Base-by-base conservation (phyloP, 1,140 invertebrate genomes). In the Eumeta japonica region DNA sequence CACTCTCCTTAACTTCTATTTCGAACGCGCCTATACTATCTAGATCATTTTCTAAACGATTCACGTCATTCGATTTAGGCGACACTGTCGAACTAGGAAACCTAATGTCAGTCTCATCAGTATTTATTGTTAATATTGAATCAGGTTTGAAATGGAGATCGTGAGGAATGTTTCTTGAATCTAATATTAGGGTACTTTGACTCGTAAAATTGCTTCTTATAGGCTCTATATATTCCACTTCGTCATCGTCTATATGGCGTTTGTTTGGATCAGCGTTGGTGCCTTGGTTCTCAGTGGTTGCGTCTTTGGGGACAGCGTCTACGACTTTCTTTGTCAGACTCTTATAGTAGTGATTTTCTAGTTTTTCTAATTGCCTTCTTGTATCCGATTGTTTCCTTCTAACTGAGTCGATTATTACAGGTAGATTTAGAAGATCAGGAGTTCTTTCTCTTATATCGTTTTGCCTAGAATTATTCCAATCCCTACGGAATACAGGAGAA, bases 311-410 rank as follows among this genome's bases (percentile, higher is more conserved):
- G 19, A 70, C 45, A 1, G 70, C 70, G 43, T 74, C 70, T n/a
- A 74, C 56, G 43, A 74, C 66, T 3, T 59, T 55, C 10, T 55
- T 53, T 2, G 53, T 50, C 33, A 74, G 51, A 39, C 62, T 72
- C 41, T 59, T 75, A 45, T 75, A 75, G 42, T 62, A 76, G 62
- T 75, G 70, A 33, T 58, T 73, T 52, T 77, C 73, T 46, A 77
- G 46, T 49, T 77, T 77, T 37, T 75, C 73, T 38, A 77, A 56
- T 16, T 74, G 67, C 28, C 70, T 57, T 37, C 66, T 65, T 2
- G 67, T 66, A 28, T 68, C 63, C 1, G 68, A 72, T 24, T 74
- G 62, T 30, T 70, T 63, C 42, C 67, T 68, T 15, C 62, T 55
- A 10, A 65, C 66, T 0, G 65, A 70, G 45, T 70, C 62, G 28